These are phyloP conservation scores for Pyrgus malvae DNA, from an alignment of 2,888 invertebrate genomes.

Conservation along the genomic window DNA sequence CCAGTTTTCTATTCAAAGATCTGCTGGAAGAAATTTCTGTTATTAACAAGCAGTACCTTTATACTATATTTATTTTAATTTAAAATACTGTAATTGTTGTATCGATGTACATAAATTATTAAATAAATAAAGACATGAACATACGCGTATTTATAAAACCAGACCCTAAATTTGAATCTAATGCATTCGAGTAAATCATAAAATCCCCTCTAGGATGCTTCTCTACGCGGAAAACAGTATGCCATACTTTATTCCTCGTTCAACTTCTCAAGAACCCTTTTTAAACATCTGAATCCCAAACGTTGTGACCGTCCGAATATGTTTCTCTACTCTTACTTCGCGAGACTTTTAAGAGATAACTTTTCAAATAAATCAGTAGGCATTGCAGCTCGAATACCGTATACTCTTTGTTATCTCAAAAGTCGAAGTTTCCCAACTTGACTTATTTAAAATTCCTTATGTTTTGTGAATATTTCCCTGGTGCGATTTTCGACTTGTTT, in stretches of 20 bases:
- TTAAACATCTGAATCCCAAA: slow-evolving; percentile 33
- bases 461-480: slow-evolving; percentile 37
- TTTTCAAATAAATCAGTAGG: slow-evolving; percentile 74
- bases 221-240: slow-evolving; percentile 12
- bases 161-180: too few relatives aligned
- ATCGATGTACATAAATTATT: too few relatives aligned
- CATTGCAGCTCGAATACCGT: slow-evolving; percentile 50
- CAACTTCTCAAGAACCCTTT: slow-evolving; percentile 24
- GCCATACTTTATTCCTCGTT: slow-evolving; percentile 22
- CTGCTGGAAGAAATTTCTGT: too few relatives aligned
- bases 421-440: slow-evolving; percentile 50
- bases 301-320: slow-evolving; percentile 55
- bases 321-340: slow-evolving; percentile 48
- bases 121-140: too few relatives aligned
- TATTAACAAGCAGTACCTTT: too few relatives aligned
- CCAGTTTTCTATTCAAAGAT: too few relatives aligned
- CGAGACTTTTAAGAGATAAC: slow-evolving; percentile 58
- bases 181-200: too few relatives aligned
- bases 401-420: slow-evolving; percentile 61
- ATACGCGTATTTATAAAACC: too few relatives aligned
- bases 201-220: too few relatives aligned
- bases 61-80: too few relatives aligned
- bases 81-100: too few relatives aligned
- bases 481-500: background rate
- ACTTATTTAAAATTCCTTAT: slow-evolving; percentile 62